A percentile compares a stretch with the other conserved stretches of the same genome.
phyloP scores from a whole-genome alignment of 2,113 vertebrate species.

The Ptilonorhynchus violaceus region DNA sequence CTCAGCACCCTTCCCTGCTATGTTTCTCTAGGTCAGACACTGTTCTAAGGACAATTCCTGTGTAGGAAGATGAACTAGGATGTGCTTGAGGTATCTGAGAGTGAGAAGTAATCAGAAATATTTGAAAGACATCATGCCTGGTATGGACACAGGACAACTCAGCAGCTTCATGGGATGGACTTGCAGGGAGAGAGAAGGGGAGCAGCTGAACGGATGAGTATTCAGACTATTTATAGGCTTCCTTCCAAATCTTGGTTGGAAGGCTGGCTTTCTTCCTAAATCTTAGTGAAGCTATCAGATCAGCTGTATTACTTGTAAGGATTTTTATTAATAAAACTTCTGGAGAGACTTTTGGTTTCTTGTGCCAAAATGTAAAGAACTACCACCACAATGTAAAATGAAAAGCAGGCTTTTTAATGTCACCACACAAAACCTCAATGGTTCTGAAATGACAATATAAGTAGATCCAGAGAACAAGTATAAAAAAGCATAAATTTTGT shows the following conservation, averaged over 20 bases:
- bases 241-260: neutral
- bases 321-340: neutral
- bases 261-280: neutral
- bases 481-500: neutral
- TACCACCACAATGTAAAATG: neutral
- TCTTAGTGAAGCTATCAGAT: neutral
- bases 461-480: neutral
- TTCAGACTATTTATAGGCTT: neutral
- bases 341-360: neutral
- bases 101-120: neutral
- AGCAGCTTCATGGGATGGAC: neutral
- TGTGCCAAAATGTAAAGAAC: neutral
- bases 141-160: neutral
- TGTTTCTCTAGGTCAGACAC: neutral
- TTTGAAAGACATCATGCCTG: neutral
- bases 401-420: neutral
- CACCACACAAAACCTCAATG: neutral
- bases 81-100: neutral
- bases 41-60: neutral
- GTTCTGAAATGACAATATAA: neutral
- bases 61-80: neutral
- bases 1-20: rapidly evolving
- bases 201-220: neutral
- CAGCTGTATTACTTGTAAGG: neutral
- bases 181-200: neutral